A percentile compares a stretch with the other conserved stretches of the same genome.
These are phyloP conservation scores for Druceiella hillmani DNA, from an alignment of 2,888 invertebrate genomes.

Conservation along the genomic window DNA sequence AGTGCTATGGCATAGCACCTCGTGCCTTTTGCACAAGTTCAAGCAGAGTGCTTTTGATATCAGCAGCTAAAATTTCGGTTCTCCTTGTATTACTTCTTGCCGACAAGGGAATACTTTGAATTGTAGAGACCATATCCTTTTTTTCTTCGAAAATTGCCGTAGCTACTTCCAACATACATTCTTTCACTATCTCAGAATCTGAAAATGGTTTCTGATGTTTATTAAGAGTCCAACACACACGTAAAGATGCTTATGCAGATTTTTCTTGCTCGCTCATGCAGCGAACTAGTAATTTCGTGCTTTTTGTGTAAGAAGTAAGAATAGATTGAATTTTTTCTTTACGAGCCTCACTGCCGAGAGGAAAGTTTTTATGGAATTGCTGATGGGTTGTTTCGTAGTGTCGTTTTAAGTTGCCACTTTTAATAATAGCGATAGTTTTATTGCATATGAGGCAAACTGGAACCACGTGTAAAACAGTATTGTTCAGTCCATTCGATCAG, in stretches of 20 bases:
- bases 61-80: constrained; percentile 25
- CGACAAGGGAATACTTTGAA: constrained; percentile 20
- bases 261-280: too few relatives aligned
- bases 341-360: too few relatives aligned
- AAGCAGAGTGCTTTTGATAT: constrained; percentile 19
- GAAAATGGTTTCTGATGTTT: constrained; percentile 6
- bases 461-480: too few relatives aligned
- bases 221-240: constrained; percentile 4
- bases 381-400: too few relatives aligned
- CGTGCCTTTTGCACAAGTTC: constrained; percentile 21
- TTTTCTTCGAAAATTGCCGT: constrained; percentile 3
- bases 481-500: too few relatives aligned
- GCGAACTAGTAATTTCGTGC: too few relatives aligned
- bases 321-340: too few relatives aligned
- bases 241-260: constrained; percentile 2
- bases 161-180: constrained; percentile 4
- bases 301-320: too few relatives aligned
- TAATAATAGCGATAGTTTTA: too few relatives aligned
- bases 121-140: background rate
- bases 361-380: too few relatives aligned
- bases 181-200: constrained; percentile 19
- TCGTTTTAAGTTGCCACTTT: too few relatives aligned
- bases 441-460: too few relatives aligned
- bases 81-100: constrained; percentile 25
- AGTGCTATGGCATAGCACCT: constrained; percentile 26